Conservation (phyloP, 2,888 invertebrate genomes). For the Unio pictorum region DNA sequence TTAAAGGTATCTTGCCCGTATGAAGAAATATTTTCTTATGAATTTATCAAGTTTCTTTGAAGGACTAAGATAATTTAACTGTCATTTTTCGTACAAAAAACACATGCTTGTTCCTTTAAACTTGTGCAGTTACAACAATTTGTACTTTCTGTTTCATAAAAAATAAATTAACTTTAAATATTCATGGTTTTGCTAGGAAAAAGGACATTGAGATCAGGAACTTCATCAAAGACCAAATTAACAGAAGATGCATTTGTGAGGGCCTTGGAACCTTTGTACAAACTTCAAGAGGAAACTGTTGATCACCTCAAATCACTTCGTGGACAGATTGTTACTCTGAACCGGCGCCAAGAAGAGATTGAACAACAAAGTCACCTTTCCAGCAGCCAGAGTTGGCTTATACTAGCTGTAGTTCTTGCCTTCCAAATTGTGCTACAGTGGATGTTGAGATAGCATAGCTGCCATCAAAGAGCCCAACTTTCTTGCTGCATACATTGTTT, state of each 20-base stretch:
- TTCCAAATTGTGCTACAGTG: conserved; percentile 56
- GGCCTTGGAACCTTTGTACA: conserved; percentile 36
- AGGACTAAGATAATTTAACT: too few species aligned
- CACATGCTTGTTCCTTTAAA: too few species aligned
- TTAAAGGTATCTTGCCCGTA: too few species aligned
- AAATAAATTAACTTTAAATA: too few species aligned
- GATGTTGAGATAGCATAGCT: conserved; percentile 34
- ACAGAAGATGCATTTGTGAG: conserved; percentile 35
- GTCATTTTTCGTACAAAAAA: too few species aligned
- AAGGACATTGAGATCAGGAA: conserved; percentile 34
- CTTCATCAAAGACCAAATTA: conserved; percentile 28
- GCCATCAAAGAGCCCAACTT: too few species aligned
- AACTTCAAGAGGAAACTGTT: conserved; percentile 52
- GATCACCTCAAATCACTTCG: conserved; percentile 41
- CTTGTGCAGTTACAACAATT: too few species aligned
- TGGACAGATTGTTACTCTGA: conserved; percentile 34
- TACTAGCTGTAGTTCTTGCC: conserved; percentile 45
- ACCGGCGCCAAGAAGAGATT: conserved; percentile 21
- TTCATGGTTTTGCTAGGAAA: conserved; percentile 26
- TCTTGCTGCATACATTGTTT: too few species aligned
- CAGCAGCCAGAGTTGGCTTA: conserved; percentile 41
- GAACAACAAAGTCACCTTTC: conserved; percentile 12
- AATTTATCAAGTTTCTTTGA: too few species aligned
- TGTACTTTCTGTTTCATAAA: too few species aligned
- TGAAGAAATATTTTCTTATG: too few species aligned